Evolutionary conservation across 1,140 invertebrate species (phyloP).

Genomic region (Chlorops oryzae): DNA sequence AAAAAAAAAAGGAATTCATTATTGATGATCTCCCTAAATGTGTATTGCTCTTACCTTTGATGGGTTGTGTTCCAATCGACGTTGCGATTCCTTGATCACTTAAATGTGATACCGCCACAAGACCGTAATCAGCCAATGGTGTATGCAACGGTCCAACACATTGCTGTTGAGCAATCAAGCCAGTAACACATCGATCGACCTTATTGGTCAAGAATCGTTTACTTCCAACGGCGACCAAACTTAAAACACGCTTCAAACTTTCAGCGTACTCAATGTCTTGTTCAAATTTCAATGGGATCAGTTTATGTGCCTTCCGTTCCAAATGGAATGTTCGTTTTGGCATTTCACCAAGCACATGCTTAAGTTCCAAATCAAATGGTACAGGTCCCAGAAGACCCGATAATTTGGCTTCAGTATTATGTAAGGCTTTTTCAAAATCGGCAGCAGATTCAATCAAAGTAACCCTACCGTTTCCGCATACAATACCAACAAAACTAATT

Average conservation of each 20-base stretch:
- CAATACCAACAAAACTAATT: constrained; percentile 86
- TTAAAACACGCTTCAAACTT: constrained; percentile 74
- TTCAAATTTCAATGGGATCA: constrained; percentile 15
- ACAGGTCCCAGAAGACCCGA: constrained; percentile 33
- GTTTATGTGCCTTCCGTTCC: constrained; percentile 38
- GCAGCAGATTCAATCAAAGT: constrained; percentile 63
- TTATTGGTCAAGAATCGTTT: constrained; percentile 94
- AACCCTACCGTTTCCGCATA: constrained; percentile 81
- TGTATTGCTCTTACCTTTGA: constrained; percentile 59
- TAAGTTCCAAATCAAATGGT: constrained; percentile 79
- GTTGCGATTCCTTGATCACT: constrained; percentile 77
- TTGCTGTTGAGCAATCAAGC: constrained; percentile 92
- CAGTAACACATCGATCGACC: constrained; percentile 95
- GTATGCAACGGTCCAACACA: constrained; percentile 95
- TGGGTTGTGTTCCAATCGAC: constrained; percentile 93
- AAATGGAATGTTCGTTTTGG: constrained; percentile 53
- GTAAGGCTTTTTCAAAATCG: constrained; percentile 43
- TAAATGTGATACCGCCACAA: constrained; percentile 78
- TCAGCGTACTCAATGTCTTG: constrained; percentile 50
- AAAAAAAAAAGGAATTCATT: no score
- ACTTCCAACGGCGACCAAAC: constrained; percentile 85
- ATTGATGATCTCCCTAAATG: background rate
- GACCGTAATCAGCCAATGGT: constrained; percentile 88
- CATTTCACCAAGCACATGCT: constrained; percentile 76
- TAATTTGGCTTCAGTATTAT: constrained; percentile 23